phyloP scores from a whole-genome alignment of 2,113 vertebrate genomes.

The Hippocampus barbouri region DNA sequence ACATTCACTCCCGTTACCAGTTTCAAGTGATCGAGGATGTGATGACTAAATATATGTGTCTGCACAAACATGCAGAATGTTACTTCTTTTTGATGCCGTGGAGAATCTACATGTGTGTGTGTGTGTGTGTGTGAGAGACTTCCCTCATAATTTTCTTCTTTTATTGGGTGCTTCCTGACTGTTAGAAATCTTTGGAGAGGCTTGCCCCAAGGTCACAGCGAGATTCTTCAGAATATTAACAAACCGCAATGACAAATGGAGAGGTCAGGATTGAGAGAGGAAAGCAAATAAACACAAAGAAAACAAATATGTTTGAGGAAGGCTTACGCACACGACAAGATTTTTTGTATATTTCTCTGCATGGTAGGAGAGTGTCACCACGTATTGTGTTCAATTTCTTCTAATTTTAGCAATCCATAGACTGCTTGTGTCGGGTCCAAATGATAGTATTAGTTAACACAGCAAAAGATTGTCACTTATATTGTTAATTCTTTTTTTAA shows the following conservation, averaged over 20 bases:
- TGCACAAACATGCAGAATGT: not conserved
- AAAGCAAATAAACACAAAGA: slow-evolving; percentile 25
- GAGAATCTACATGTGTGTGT: not conserved
- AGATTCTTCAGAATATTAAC: slow-evolving; percentile 51
- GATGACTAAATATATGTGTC: slow-evolving; percentile 2
- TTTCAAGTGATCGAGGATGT: not conserved
- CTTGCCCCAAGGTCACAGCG: slow-evolving; percentile 40
- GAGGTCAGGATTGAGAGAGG: slow-evolving; percentile 23
- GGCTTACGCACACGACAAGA: not conserved
- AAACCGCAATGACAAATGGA: slow-evolving; percentile 8
- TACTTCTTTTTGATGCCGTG: slow-evolving; percentile 4
- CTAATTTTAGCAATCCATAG: not conserved
- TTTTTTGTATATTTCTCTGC: not conserved
- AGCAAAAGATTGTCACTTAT: not conserved
- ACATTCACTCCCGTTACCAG: slow-evolving; percentile 13
- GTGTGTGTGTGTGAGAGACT: too few species aligned
- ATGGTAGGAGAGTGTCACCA: not conserved
- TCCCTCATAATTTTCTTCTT: not conserved
- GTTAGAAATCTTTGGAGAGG: slow-evolving; percentile 48
- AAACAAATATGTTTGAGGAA: slow-evolving; percentile 16
- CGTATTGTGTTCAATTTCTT: not conserved
- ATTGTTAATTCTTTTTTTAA: too few species aligned
- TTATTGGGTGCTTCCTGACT: slow-evolving; percentile 35
- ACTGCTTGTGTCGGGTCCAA: not conserved
- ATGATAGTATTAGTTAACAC: not conserved